Evolutionary conservation across 2,888 invertebrate species (phyloP), one percentile per base, ranked within the genome.

Genomic region (Pollenia griseotomentosa): DNA sequence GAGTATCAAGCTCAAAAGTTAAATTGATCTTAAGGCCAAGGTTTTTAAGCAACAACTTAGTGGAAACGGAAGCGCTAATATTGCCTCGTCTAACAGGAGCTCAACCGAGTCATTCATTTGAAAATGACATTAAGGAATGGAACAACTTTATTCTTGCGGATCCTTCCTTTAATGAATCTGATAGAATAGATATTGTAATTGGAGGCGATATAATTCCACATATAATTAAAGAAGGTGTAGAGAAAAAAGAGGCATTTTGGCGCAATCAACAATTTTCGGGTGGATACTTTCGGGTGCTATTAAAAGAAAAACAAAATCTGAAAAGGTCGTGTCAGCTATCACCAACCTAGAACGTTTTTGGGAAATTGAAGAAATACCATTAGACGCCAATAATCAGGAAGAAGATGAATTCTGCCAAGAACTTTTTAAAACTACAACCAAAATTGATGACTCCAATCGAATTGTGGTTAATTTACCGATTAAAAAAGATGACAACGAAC

Each of bases 21-120:
- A 80, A 61, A 59, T 59, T 83, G 55, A 51, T 66, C 40, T 71
- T 73, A 23, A 77, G 63, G 23, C 83, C 80, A 51, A 65, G 80
- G 73, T 83, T 77, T 70, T 53, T 83, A 48, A 80, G 80, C 53
- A 77, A 83, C 23, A 33, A 66, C 4, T 48, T 42, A n/a, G 19
- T 73, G 16, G 53, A 82, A 61, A 59, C 51, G 19, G 66, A 79
- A 40, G 74, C 74, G 7, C 33, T 86, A 53, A 57, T 86, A 23
- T 68, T 74, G 14, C 70, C 79, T 23, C 23, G 42, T 6, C 51
- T 83, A 57, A 46, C 78, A 16, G 55, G 44, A 5, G 68, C 66
- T 6, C 77, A 82, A 16, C 77, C 81, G 51, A 44, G 73, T 48
- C 74, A 33, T n/a, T 57, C 40, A 0, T 71, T 83, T 42, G 51